A percentile compares a stretch with the other conserved stretches of the same genome.
Evolutionary conservation across 2,888 invertebrate species (phyloP).

Genomic region (Nysson spinosus): DNA sequence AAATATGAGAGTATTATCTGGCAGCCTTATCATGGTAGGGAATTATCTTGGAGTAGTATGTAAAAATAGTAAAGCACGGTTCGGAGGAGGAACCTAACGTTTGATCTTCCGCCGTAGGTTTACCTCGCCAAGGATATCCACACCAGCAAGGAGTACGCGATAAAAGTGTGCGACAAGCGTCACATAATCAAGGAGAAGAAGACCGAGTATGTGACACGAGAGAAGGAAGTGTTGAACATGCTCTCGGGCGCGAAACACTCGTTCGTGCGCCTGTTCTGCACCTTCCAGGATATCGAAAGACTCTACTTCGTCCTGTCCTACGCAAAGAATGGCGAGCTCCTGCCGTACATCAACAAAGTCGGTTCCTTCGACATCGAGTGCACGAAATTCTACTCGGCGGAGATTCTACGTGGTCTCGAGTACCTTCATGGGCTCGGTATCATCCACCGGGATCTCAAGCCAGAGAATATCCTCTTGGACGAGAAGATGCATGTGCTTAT

Average conservation of each 20-base stretch:
- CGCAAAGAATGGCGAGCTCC: constrained; percentile 96
- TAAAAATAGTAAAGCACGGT: too few relatives aligned
- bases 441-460: constrained; percentile 97
- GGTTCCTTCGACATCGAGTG: constrained; percentile 93
- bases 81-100: too few relatives aligned
- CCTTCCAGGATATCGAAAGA: constrained; percentile 95
- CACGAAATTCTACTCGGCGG: constrained; percentile 96
- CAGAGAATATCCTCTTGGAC: constrained; percentile 97
- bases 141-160: constrained; percentile 94
- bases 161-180: constrained; percentile 98
- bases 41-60: too few relatives aligned
- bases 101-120: constrained; percentile 78
- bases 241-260: constrained; percentile 89
- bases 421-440: constrained; percentile 92
- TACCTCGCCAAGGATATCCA: constrained; percentile 95
- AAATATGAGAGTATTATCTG: too few relatives aligned
- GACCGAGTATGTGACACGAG: constrained; percentile 93
- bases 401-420: constrained; percentile 94
- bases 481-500: constrained; percentile 97
- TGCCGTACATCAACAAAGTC: constrained; percentile 93
- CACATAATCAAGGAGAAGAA: constrained; percentile 96
- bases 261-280: constrained; percentile 95
- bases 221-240: constrained; percentile 95
- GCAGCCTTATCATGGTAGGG: too few relatives aligned
- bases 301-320: constrained; percentile 97